Base-by-base conservation (phyloP, 2,888 invertebrate species). In the Nymphalis c-album region DNA sequence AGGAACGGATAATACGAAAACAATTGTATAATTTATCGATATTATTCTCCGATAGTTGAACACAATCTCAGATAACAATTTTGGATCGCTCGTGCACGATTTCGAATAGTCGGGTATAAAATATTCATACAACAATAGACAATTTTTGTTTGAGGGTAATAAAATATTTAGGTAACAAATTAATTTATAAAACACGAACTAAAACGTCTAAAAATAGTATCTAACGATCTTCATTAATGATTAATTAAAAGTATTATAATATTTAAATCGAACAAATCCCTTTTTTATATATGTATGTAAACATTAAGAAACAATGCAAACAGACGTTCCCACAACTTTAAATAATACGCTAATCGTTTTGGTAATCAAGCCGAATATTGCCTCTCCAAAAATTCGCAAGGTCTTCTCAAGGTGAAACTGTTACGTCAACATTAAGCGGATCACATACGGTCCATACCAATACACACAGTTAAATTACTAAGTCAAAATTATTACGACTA, bases 311-410 rank as follows among this genome's bases (percentile, higher is more conserved):
- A 40, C 57, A 47, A 61, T 17, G 26, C 45, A 63, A 26, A 53
- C 47, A 31, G 50, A 59, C 67, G 74, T 83, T 83, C 82, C 75
- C 83, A 83, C 80, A 78, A 74, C 77, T 77, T 71, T 77, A 78
- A 78, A 79, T 77, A 77, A 40, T 58, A 13, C 74, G 79, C 73
- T 81, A 82, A 82, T 81, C 77, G 77, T 76, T 74, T 73, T 73
- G 73, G 76, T 78, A 81, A 84, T 85, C 81, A 80, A 78, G 76
- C 71, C 67, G 67, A 71, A 73, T 69, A 70, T 70, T 73, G 72
- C 71, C 75, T 74, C 73, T 71, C 71, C 69, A 50, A 69, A 64
- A 69, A 60, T 45, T 60, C 51, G 22, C 73, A 73, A 74, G 72
- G 73, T 70, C 66, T 26, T 22, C 45, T 53, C 66, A 68, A 71